Conservation (phyloP, 2,888 invertebrate species). For the Lasioglossum villosulum region DNA sequence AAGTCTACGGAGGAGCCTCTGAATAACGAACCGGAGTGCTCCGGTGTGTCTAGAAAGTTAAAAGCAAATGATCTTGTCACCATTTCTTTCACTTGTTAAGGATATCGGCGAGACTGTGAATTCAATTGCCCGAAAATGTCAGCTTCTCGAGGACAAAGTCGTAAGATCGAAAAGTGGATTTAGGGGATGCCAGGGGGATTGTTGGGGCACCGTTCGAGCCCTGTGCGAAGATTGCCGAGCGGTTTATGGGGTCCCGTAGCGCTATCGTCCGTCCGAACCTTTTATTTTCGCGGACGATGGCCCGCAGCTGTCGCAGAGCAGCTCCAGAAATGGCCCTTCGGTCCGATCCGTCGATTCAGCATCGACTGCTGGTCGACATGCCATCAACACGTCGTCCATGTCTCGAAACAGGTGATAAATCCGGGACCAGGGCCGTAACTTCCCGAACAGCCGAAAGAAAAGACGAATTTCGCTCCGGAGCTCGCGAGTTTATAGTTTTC, state of each 20-base stretch:
- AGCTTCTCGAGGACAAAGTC: not conserved
- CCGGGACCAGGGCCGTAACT: slow-evolving; percentile 47
- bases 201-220: not conserved
- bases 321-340: slow-evolving; percentile 50
- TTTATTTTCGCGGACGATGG: slow-evolving; percentile 67
- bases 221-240: slow-evolving; percentile 40
- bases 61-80: not conserved
- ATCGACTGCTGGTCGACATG: slow-evolving; percentile 65
- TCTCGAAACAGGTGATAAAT: slow-evolving; percentile 75
- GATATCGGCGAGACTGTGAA: not conserved
- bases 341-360: slow-evolving; percentile 64
- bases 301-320: slow-evolving; percentile 64
- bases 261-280: slow-evolving; percentile 53
- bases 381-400: slow-evolving; percentile 72
- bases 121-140: not conserved
- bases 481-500: slow-evolving; percentile 45
- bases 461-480: slow-evolving; percentile 47
- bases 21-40: slow-evolving; percentile 36
- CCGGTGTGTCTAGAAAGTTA: not conserved
- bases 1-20: slow-evolving; percentile 36
- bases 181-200: not conserved
- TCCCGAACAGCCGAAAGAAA: slow-evolving; percentile 32
- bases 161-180: not conserved
- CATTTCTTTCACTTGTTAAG: not conserved
- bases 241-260: slow-evolving; percentile 57